A percentile compares a stretch with the other conserved stretches of the same genome.
Conservation (phyloP, 2,797 vertebrate species). For the Cercopithecus hamlyni region DNA sequence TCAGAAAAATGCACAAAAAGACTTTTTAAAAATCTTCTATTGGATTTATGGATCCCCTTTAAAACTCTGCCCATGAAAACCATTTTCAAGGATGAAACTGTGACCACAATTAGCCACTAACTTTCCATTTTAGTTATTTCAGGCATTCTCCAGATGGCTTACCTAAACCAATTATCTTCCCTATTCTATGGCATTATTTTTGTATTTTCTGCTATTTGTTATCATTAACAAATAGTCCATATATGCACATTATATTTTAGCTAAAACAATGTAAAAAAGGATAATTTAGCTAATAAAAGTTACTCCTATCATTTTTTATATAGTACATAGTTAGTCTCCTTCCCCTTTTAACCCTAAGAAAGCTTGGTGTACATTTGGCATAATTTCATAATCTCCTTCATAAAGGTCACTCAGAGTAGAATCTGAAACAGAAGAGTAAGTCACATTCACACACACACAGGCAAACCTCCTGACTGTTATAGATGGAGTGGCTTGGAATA, state of each 20-base stretch:
- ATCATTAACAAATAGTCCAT: not conserved
- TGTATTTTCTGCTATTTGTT: not conserved
- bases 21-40: not conserved
- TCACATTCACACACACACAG: not conserved
- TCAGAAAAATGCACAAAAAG: not conserved
- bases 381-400: not conserved
- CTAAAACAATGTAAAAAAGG: not conserved
- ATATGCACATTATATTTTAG: not conserved
- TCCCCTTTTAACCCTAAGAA: not conserved
- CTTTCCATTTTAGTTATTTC: not conserved
- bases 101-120: not conserved
- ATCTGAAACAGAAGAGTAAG: not conserved
- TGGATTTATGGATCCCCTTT: not conserved
- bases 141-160: not conserved
- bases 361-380: not conserved
- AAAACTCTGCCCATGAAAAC: not conserved
- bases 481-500: not conserved
- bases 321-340: not conserved
- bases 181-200: not conserved
- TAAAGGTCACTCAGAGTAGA: conserved; percentile 20
- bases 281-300: not conserved
- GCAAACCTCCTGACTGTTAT: not conserved
- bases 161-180: not conserved
- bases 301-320: not conserved
- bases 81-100: conserved; percentile 10